Evolutionary conservation across 2,113 vertebrate genomes (phyloP).

Genomic region (Mastomys coucha): DNA sequence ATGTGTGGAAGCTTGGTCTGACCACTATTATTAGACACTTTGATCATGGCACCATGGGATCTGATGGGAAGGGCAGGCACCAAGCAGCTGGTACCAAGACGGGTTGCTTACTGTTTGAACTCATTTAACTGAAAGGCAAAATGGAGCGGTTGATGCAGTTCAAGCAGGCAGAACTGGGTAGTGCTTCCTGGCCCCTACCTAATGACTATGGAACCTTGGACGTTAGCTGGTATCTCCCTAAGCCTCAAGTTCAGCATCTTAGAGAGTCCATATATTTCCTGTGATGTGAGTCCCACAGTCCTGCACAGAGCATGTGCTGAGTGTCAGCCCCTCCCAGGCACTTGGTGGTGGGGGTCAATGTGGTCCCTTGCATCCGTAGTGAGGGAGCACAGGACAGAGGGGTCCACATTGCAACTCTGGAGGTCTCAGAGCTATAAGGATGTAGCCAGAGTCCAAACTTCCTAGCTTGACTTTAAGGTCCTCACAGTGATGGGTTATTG

Average conservation of each 20-base stretch:
- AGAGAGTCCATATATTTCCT: not conserved
- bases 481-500: conserved; percentile 70
- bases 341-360: accelerated
- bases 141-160: not conserved
- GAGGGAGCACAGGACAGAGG: not conserved
- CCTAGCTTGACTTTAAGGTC: conserved; percentile 51
- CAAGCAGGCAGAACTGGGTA: not conserved
- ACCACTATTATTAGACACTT: not conserved
- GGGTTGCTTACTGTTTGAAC: not conserved
- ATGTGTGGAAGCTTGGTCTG: not conserved
- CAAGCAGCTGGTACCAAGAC: not conserved
- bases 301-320: too few relatives aligned
- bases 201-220: not conserved
- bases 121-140: conserved; percentile 21
- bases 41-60: not conserved
- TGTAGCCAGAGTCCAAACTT: not conserved
- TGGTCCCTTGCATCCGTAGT: not conserved
- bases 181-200: not conserved
- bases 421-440: not conserved
- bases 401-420: not conserved
- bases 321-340: too few relatives aligned
- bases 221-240: not conserved
- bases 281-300: not conserved
- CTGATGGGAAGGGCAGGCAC: not conserved
- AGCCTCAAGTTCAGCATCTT: not conserved